Evolutionary conservation across 2,113 vertebrate genomes (phyloP), one percentile per base, ranked within the genome.

Genomic region (Ageneiosus marmoratus): DNA sequence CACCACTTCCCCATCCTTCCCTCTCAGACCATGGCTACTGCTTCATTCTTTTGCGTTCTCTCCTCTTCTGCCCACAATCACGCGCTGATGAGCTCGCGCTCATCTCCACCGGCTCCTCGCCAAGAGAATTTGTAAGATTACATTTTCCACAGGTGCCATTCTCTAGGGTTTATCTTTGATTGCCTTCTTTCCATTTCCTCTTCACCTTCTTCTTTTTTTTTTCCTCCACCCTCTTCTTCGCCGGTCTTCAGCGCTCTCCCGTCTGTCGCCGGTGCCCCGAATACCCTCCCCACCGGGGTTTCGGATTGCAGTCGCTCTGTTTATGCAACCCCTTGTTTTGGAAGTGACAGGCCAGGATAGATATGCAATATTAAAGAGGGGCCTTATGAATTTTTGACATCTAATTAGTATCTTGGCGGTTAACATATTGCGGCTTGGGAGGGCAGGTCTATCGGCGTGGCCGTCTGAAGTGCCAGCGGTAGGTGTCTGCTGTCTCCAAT

Each of bases 321-420:
- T 96, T 98, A 96, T 97, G 95, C 95, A 95, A 94, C 92, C 93
- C 93, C 96, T 97, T 96, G 96, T 96, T 97, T 96, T 97, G 96
- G 37, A 97, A 97, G 97, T 97, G 96, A 97, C 95, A 96, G 95
- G 96, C 87, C 92, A 91, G 95, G 96, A 98, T 96, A 96, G 94
- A 93, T 97, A 98, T 98, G 96, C 97, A 98, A 99, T 98, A 99
- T 98, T 98, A 98, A 99, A 98, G 95, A 98, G 96, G 92, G 94
- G 88, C 89, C 97, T 98, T 98, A 97, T 98, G 97, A 98, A 98
- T 99, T 98, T 99, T 97, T 98, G 97, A 98, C 97, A 97, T 96
- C 96, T 98, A 98, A 99, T 99, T 98, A 98, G 96, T 95, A 91
- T 95, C 95, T 97, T 96, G 95, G 95, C 95, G 95, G 96, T 97